Evolutionary conservation across 1,140 invertebrate genomes (phyloP).

Genomic region (Anagrus nilaparvatae): DNA sequence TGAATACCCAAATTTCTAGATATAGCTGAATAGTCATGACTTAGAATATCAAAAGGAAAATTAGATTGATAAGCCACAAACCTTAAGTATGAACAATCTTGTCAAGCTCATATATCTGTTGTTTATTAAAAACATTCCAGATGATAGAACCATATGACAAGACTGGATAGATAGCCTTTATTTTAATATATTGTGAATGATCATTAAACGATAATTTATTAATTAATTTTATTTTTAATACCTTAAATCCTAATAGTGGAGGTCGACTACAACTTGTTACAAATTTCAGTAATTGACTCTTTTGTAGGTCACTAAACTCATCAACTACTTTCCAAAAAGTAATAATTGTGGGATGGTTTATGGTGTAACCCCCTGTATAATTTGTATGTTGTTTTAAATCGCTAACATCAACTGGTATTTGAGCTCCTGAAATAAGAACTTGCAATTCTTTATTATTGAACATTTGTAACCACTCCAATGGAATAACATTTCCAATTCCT

Average conservation of each 20-base stretch:
- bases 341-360: constrained; percentile 65
- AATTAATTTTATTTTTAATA: constrained; percentile 26
- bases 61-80: too few species aligned
- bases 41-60: too few species aligned
- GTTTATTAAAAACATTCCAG: too few species aligned
- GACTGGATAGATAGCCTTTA: too few species aligned
- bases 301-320: constrained; percentile 74
- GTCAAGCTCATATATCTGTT: too few species aligned
- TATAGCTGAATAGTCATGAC: too few species aligned
- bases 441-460: constrained; percentile 93
- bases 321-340: constrained; percentile 80
- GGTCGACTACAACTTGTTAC: constrained; percentile 94
- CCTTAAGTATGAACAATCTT: too few species aligned
- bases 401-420: constrained; percentile 81
- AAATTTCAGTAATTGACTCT: constrained; percentile 85
- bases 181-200: too few species aligned
- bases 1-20: too few species aligned
- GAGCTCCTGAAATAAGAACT: constrained; percentile 86
- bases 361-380: constrained; percentile 75
- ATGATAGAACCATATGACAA: too few species aligned
- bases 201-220: constrained; percentile 2
- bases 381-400: constrained; percentile 79
- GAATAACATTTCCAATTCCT: constrained; percentile 80
- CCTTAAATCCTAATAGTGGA: constrained; percentile 95
- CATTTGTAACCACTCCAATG: constrained; percentile 85